A percentile compares a stretch with the other conserved stretches of the same genome.
Conservation (phyloP, 2,113 vertebrate genomes). For the Agelaius phoeniceus region DNA sequence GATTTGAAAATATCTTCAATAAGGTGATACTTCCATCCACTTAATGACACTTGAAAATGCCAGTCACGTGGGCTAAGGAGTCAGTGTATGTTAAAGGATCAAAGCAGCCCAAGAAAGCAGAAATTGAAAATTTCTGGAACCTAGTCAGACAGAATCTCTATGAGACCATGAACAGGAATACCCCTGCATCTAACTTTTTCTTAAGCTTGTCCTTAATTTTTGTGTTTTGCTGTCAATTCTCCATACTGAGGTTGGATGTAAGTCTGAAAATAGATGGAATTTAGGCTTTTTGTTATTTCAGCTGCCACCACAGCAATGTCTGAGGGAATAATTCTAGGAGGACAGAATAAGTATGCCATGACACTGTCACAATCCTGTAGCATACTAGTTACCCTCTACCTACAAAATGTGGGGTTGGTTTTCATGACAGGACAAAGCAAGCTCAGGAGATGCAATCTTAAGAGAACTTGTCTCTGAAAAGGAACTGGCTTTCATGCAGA, state of each 20-base stretch:
- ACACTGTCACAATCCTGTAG: neutral
- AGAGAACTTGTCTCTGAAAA: neutral
- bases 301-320: neutral
- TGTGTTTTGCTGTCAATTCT: neutral
- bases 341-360: neutral
- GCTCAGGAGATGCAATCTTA: neutral
- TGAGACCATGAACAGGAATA: neutral
- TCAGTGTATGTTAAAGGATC: neutral
- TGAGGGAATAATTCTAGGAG: neutral
- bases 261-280: neutral
- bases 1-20: neutral
- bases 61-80: neutral
- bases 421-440: neutral
- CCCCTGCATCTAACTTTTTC: rapidly evolving
- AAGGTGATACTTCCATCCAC: neutral
- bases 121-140: neutral
- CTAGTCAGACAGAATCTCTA: neutral
- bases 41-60: neutral
- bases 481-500: neutral
- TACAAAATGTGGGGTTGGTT: neutral
- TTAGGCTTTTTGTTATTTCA: neutral
- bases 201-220: neutral
- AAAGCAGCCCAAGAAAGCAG: neutral
- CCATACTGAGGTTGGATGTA: neutral
- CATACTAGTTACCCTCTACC: neutral